A percentile compares a stretch with the other conserved stretches of the same genome.
Evolutionary conservation across 2,888 invertebrate species (phyloP).

Genomic region (Caradrina kadenii): DNA sequence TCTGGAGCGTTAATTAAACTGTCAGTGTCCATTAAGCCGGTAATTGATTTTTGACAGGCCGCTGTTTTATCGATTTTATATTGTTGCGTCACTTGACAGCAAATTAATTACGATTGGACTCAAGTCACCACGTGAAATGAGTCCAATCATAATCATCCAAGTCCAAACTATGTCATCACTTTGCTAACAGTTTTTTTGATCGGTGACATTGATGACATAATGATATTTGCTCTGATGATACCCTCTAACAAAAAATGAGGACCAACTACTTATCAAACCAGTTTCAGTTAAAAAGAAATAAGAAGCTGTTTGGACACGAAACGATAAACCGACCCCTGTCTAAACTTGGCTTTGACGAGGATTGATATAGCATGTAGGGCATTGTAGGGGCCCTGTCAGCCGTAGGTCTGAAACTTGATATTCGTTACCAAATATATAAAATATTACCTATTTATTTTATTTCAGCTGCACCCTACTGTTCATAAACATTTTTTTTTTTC

Average conservation of each 20-base stretch:
- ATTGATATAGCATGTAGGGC: constrained; percentile 49
- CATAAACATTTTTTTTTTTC: too few species aligned
- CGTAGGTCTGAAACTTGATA: constrained; percentile 36
- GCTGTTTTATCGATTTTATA: constrained; percentile 8
- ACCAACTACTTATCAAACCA: constrained; percentile 54
- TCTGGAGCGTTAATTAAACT: constrained; percentile 48
- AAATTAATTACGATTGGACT: constrained; percentile 14
- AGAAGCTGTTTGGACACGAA: constrained; percentile 31
- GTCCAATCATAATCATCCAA: too few species aligned
- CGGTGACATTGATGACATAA: constrained; percentile 11
- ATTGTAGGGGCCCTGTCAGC: not conserved
- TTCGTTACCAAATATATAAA: constrained; percentile 28
- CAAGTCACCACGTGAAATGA: not conserved
- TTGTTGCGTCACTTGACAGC: constrained; percentile 17
- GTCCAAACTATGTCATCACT: too few species aligned
- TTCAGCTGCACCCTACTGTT: not conserved
- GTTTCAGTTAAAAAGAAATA: constrained; percentile 53
- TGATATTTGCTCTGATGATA: constrained; percentile 31
- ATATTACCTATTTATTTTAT: not conserved
- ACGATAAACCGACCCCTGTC: constrained; percentile 59
- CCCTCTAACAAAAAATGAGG: constrained; percentile 47
- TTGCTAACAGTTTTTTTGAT: not conserved
- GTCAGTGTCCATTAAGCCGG: constrained; percentile 44
- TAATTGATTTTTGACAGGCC: constrained; percentile 46
- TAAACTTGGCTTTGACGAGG: constrained; percentile 42